phyloP scores from a whole-genome alignment of 1,140 invertebrate genomes.

The Zaprionus lachaisei region DNA sequence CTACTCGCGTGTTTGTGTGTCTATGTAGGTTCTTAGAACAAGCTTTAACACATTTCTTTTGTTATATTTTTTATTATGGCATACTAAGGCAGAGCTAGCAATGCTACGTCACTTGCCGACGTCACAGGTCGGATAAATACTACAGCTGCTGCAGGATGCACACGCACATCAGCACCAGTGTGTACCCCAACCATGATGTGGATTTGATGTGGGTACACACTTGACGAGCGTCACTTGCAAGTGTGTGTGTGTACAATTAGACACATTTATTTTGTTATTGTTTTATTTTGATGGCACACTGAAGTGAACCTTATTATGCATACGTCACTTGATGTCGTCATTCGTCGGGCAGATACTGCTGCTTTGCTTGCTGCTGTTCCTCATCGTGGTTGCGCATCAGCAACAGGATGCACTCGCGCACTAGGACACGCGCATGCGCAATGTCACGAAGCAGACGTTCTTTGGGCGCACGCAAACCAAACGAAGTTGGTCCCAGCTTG shows the following conservation, averaged over 20 bases:
- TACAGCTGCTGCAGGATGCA: conserved; percentile 34
- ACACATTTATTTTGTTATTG: conserved; percentile 18
- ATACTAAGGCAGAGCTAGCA: conserved; percentile 20
- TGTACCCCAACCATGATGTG: too few relatives aligned
- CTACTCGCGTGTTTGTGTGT: conserved; percentile 4
- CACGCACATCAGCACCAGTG: conserved; percentile 34
- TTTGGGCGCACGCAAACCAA: conserved; percentile 55
- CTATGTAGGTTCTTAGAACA: conserved; percentile 30
- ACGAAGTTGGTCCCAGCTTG: conserved; percentile 43
- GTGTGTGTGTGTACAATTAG: background rate
- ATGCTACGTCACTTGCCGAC: conserved; percentile 36
- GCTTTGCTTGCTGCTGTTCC: background rate
- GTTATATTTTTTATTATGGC: conserved; percentile 21
- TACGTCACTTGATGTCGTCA: conserved; percentile 46
- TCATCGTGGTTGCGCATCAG: conserved; percentile 42
- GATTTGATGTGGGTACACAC: too few relatives aligned
- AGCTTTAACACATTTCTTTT: conserved; percentile 14
- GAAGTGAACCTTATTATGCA: conserved; percentile 22
- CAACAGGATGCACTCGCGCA: conserved; percentile 50
- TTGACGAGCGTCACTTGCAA: too few relatives aligned
- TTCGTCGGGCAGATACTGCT: conserved; percentile 7
- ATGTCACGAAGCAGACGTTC: conserved; percentile 66
- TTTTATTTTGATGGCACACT: conserved; percentile 33
- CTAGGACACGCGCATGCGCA: conserved; percentile 54
- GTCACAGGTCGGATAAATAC: conserved; percentile 31